Evolutionary conservation across 92 coral and sea anemone genomes (phyloP).

Genomic region (Parazoanthus swiftii): DNA sequence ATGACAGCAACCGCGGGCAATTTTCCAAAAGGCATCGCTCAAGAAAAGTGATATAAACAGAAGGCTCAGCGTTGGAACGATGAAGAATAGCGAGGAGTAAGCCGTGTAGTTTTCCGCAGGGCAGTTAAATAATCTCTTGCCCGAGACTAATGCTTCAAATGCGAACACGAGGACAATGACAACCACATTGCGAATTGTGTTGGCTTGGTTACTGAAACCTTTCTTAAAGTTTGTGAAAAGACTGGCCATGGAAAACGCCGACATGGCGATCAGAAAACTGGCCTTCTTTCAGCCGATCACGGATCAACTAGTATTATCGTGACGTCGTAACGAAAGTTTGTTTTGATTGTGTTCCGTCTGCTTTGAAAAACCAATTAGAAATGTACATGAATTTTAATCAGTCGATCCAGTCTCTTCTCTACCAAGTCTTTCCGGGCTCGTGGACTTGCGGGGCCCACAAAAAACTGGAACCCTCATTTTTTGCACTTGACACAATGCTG

Average conservation of each 20-base stretch:
- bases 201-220: constrained; percentile 58
- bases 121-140: constrained; percentile 53
- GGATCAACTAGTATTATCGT: neutral
- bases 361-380: neutral
- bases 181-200: constrained; percentile 66
- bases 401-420: neutral
- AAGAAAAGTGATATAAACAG: constrained; percentile 61
- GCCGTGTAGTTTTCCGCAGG: constrained; percentile 53
- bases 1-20: constrained; percentile 71
- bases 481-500: too few species aligned
- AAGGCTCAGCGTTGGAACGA: constrained; percentile 62
- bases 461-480: too few species aligned
- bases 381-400: neutral
- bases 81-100: constrained; percentile 67
- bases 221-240: constrained; percentile 69
- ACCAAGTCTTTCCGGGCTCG: neutral
- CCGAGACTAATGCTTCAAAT: constrained; percentile 67
- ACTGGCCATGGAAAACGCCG: constrained; percentile 66
- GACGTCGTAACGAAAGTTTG: neutral
- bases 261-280: neutral
- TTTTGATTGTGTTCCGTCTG: too few species aligned
- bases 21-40: constrained; percentile 62
- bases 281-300: neutral
- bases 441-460: too few species aligned
- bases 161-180: constrained; percentile 64